phyloP scores from a whole-genome alignment of 2,888 invertebrate species.

The Lepidocyrtoides sp. region DNA sequence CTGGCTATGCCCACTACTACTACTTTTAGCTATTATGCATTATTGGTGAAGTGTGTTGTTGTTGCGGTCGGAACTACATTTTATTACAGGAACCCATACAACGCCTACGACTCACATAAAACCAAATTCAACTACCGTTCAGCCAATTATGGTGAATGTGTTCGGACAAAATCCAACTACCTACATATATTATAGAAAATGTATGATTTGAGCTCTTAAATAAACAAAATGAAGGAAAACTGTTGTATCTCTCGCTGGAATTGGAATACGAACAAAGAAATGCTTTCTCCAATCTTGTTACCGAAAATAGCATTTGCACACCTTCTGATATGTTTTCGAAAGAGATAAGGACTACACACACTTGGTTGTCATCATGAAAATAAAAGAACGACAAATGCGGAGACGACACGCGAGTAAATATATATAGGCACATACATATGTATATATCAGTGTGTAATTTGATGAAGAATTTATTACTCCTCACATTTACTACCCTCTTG shows the following conservation, averaged over 20 bases:
- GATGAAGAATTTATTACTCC: slow-evolving; percentile 67
- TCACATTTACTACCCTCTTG: slow-evolving; percentile 62
- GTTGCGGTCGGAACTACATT: slow-evolving; percentile 39
- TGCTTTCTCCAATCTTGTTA: not conserved
- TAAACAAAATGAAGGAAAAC: slow-evolving; percentile 20
- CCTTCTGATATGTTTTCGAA: not conserved
- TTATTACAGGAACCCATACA: slow-evolving; percentile 6
- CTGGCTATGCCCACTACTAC: not conserved
- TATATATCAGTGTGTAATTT: slow-evolving; percentile 23
- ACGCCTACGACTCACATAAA: not conserved
- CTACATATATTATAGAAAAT: slow-evolving; percentile 20
- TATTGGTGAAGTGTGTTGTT: not conserved
- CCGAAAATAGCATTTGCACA: not conserved
- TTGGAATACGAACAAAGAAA: not conserved
- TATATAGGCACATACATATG: not conserved
- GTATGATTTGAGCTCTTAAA: slow-evolving; percentile 41
- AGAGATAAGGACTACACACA: not conserved
- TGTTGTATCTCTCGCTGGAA: not conserved
- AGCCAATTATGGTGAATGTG: slow-evolving; percentile 22
- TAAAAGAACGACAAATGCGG: not conserved
- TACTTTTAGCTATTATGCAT: not conserved
- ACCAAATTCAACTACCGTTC: not conserved
- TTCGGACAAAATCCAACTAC: not conserved
- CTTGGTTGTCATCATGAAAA: no score
- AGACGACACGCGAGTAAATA: no score